Percentiles rank a stretch among this genome's conserved stretches.
Evolutionary conservation across 2,797 vertebrate genomes (phyloP).

Genomic region (Enteromius mattozi): DNA sequence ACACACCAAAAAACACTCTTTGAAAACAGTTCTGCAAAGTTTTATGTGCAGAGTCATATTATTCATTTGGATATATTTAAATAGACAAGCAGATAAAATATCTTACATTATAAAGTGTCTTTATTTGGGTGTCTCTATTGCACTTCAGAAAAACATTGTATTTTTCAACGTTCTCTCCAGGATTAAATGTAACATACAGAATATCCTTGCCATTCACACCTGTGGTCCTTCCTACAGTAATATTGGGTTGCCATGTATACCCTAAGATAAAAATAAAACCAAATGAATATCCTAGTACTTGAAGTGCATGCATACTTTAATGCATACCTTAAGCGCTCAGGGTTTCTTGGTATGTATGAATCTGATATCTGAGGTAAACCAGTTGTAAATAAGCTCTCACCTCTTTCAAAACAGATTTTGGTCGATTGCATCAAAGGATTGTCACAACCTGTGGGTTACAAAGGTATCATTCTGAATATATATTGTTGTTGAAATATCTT

Average conservation of each 20-base stretch:
- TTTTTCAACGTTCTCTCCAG: slow-evolving; percentile 53
- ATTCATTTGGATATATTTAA: neutral
- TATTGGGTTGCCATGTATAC: slow-evolving; percentile 73
- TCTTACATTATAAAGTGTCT: slow-evolving; percentile 43
- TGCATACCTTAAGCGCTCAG: neutral
- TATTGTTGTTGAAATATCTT: neutral
- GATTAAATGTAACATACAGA: slow-evolving; percentile 67
- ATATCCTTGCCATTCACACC: neutral
- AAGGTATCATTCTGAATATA: neutral
- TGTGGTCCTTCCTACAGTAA: slow-evolving; percentile 52
- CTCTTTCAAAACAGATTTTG: slow-evolving; percentile 71
- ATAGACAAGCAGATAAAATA: neutral
- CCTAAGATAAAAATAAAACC: slow-evolving; percentile 63
- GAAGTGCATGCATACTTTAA: neutral
- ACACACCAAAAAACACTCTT: slow-evolving; percentile 8
- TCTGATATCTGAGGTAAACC: neutral
- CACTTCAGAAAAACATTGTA: slow-evolving; percentile 52
- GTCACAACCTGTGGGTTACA: slow-evolving; percentile 69
- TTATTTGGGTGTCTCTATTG: neutral
- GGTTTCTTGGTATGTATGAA: neutral
- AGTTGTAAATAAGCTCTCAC: slow-evolving; percentile 62
- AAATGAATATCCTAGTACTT: neutral
- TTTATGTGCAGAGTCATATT: neutral
- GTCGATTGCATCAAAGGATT: slow-evolving; percentile 64
- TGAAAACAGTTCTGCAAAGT: neutral